Percentiles rank a stretch among this genome's conserved stretches.
These are phyloP conservation scores for Craseonycteris thonglongyai DNA, from an alignment of 2,113 vertebrate genomes.

Conservation along the genomic window DNA sequence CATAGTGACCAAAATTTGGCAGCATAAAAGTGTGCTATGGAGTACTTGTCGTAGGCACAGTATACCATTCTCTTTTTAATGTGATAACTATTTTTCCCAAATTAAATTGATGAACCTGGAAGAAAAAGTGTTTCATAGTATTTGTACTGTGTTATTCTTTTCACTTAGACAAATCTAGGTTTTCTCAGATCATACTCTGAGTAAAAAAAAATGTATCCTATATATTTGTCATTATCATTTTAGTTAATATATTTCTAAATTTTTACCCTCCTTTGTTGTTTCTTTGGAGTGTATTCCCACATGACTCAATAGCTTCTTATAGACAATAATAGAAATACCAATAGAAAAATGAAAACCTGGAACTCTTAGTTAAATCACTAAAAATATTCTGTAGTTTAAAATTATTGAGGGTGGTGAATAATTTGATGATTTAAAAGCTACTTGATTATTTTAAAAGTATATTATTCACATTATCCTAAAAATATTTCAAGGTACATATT, in stretches of 20 bases:
- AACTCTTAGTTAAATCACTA: not conserved
- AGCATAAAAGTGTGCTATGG: not conserved
- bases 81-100: not conserved
- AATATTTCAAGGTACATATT: not conserved
- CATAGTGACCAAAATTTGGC: not conserved
- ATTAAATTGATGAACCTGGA: not conserved
- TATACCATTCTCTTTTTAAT: not conserved
- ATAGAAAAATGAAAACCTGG: not conserved
- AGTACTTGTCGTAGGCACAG: not conserved
- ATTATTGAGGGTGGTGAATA: not conserved
- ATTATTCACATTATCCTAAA: not conserved
- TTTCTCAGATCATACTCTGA: not conserved
- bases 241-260: not conserved
- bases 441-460: not conserved
- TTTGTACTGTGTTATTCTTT: not conserved
- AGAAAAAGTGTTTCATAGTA: not conserved
- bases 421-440: not conserved
- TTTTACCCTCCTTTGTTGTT: not conserved
- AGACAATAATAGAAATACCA: not conserved
- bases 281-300: not conserved
- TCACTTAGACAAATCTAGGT: not conserved
- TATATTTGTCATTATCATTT: not conserved
- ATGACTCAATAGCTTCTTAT: not conserved
- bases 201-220: not conserved
- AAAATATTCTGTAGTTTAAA: not conserved